These are phyloP conservation scores for Pheosia tremula DNA, from an alignment of 2,888 invertebrate genomes.

Conservation along the genomic window DNA sequence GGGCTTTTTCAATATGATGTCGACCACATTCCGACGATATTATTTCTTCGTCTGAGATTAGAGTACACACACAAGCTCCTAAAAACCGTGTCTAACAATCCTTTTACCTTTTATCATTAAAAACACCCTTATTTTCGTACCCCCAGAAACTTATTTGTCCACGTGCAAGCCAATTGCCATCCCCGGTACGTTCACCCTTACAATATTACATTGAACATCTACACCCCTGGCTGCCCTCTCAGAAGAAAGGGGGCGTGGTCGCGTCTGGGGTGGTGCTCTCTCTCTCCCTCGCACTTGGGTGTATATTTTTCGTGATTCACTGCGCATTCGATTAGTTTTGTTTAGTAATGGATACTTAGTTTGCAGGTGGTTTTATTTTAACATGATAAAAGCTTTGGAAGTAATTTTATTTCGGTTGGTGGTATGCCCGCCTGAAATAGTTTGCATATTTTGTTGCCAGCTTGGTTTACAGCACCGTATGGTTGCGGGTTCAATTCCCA, in stretches of 20 bases:
- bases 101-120: constrained; percentile 20
- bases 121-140: constrained; percentile 41
- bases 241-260: constrained; percentile 70
- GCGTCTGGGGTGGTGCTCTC: constrained; percentile 52
- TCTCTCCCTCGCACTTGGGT: constrained; percentile 51
- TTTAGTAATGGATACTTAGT: neutral
- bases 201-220: constrained; percentile 29
- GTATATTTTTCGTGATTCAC: constrained; percentile 32
- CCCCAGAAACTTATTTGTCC: constrained; percentile 37
- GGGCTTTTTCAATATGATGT: no score
- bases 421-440: no score
- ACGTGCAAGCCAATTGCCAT: constrained; percentile 63
- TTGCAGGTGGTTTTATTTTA: neutral
- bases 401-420: no score
- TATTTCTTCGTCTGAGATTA: no score
- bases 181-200: constrained; percentile 57
- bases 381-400: no score
- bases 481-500: no score
- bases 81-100: neutral
- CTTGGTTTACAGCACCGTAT: no score
- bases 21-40: no score
- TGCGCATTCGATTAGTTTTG: constrained; percentile 33
- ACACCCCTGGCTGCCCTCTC: constrained; percentile 53
- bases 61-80: no score
- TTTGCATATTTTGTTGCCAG: no score